Percentiles rank a stretch among this genome's conserved stretches.
Conservation (phyloP, 2,113 vertebrate genomes). For the Gallinago undulata region DNA sequence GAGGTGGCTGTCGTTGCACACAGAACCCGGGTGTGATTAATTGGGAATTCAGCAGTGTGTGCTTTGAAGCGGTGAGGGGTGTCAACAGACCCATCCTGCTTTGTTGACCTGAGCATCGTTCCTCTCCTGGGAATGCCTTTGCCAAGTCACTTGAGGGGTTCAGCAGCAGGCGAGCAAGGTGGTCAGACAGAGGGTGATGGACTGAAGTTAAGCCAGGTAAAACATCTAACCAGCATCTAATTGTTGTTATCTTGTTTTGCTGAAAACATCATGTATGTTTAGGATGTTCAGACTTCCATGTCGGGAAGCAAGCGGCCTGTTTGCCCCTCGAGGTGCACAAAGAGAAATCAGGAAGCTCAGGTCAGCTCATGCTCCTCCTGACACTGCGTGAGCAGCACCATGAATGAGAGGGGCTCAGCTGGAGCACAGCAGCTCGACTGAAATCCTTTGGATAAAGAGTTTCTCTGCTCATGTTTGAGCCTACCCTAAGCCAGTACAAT, state of each 20-base stretch:
- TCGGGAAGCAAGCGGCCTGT: background rate
- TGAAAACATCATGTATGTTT: background rate
- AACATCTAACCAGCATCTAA: background rate
- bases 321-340: background rate
- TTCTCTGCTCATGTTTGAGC: background rate
- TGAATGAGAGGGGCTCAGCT: background rate
- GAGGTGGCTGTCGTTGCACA: background rate
- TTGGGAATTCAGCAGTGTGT: background rate
- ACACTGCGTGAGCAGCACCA: fast-evolving
- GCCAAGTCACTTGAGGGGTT: background rate
- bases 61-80: background rate
- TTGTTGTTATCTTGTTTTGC: background rate
- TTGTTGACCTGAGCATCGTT: background rate
- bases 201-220: background rate
- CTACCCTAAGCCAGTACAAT: background rate
- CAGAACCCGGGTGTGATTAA: background rate
- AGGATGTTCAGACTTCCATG: background rate
- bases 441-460: background rate
- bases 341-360: background rate
- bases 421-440: background rate
- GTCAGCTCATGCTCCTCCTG: background rate
- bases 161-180: background rate
- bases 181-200: background rate
- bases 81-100: background rate
- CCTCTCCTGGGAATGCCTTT: background rate